A percentile compares a stretch with the other conserved stretches of the same genome.
These are phyloP conservation scores for Mionectes olivaceus DNA, from an alignment of 2,797 vertebrate species.

Conservation along the genomic window DNA sequence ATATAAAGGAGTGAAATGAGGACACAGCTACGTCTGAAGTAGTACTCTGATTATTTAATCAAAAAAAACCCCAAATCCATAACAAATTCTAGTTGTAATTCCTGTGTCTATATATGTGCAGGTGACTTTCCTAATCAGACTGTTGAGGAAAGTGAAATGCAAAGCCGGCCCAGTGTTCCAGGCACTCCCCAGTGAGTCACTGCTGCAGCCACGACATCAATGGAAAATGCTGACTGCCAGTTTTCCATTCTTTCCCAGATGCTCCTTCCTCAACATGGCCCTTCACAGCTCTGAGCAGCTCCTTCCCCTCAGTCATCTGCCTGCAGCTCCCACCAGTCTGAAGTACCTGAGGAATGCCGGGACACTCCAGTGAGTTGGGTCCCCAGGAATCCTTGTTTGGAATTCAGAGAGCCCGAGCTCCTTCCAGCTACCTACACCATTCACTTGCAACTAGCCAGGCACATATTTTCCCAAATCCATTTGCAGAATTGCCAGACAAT, in stretches of 20 bases:
- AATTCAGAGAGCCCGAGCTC: neutral
- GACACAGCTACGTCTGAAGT: neutral
- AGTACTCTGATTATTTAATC: neutral
- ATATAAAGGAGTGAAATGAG: neutral
- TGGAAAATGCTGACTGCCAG: neutral
- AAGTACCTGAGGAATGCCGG: neutral
- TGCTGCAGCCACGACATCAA: neutral
- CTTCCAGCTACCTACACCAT: neutral
- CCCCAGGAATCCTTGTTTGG: neutral
- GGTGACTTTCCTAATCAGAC: neutral
- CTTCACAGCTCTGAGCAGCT: neutral
- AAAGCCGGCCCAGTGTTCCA: neutral
- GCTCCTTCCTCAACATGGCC: neutral
- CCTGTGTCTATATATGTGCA: neutral
- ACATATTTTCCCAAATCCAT: neutral
- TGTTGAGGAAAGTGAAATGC: slow-evolving; percentile 21
- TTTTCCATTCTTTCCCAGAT: neutral
- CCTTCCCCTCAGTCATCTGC: neutral
- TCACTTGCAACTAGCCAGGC: neutral
- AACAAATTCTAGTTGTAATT: neutral
- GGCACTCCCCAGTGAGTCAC: slow-evolving; percentile 4
- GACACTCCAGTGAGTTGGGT: neutral
- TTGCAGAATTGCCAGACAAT: neutral
- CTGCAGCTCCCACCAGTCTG: neutral
- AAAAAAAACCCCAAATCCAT: neutral